Base-by-base conservation (phyloP, 2,888 invertebrate species). In the Ctenicera cuprea region DNA sequence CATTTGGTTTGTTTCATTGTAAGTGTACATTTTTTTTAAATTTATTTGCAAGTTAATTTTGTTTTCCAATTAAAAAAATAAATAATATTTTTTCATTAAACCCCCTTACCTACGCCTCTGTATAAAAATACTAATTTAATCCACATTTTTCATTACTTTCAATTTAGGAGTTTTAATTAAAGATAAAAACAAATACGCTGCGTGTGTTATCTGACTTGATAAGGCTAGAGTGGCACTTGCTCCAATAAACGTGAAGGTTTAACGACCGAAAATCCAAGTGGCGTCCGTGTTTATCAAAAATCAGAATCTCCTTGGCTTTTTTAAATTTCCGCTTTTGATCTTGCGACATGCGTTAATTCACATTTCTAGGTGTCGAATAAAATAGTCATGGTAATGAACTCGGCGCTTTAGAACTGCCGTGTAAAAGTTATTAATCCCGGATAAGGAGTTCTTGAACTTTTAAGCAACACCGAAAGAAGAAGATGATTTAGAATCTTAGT, bases 361-460 rank as follows among this genome's bases (percentile, higher is more conserved):
- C 43, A 43, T 43, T 43, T 43, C 43, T 18, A 48, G 16, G 48
- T 33, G 33, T 48, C 14, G 41, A 41, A 18, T 18, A 16, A 18
- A 48, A 20, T 48, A 57, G 57, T 57, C 57, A 57, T 57, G 57
- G 57, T 57, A 37, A 57, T 57, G 57, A 57, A 57, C 57, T 57
- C 37, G 57, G 9, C n/a, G 14, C 16, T 52, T 52, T 52, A 14
- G 18, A 48, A 11, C 48, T 48, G 48, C 48, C 48, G 61, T 38
- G 38, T 41, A 61, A 61, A 61, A 30, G 61, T 61, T 61, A 61
- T 61, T 61, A 61, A 61, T 61, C 61, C 61, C 61, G 61, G 61
- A 61, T 61, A 61, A 61, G 41, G 41, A 41, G 61, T 61, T 61
- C 61, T 61, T 61, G 61, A 61, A 61, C 61, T 61, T 38, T 59